These are phyloP conservation scores for Pseudorhiza aurosa DNA, from an alignment of 30 jellyfish, hydroid and myxozoan genomes.

Conservation along the genomic window DNA sequence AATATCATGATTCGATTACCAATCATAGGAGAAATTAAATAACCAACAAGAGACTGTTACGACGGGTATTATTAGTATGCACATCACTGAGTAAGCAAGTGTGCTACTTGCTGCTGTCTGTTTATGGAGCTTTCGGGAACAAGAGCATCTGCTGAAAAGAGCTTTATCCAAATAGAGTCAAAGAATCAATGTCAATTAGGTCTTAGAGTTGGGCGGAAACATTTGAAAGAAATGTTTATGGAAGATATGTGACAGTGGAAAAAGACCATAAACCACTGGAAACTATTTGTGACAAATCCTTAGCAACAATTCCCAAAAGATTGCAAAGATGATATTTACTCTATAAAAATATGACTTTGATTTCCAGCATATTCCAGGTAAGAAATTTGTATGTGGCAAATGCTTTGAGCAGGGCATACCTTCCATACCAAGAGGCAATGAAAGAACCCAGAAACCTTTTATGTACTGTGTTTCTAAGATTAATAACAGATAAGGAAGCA, in stretches of 20 bases:
- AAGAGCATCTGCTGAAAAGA: too few relatives aligned
- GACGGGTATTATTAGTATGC: too few relatives aligned
- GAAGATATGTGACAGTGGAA: conserved; percentile 20
- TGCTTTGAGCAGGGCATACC: conserved; percentile 28
- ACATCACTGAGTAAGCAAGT: too few relatives aligned
- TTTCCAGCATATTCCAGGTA: conserved; percentile 11
- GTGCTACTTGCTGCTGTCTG: too few relatives aligned
- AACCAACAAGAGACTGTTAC: too few relatives aligned
- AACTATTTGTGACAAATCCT: conserved; percentile 26
- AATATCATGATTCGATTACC: too few relatives aligned
- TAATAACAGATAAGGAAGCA: conserved; percentile 13
- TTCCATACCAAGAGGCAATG: conserved; percentile 23
- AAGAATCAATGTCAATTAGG: conserved; percentile 7
- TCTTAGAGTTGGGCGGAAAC: neutral
- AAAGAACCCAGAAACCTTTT: conserved; percentile 17
- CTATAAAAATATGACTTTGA: conserved; percentile 8
- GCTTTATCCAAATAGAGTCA: neutral
- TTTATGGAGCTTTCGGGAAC: too few relatives aligned
- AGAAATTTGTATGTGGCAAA: conserved; percentile 15
- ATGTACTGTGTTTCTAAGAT: conserved; percentile 2
- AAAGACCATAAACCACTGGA: conserved; percentile 54
- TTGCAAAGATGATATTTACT: conserved; percentile 11
- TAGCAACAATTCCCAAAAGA: neutral
- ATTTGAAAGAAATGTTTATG: conserved; percentile 24
- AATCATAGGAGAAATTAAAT: too few relatives aligned